Base-by-base conservation (phyloP, 2,888 invertebrate genomes). In the Morpho helenor region DNA sequence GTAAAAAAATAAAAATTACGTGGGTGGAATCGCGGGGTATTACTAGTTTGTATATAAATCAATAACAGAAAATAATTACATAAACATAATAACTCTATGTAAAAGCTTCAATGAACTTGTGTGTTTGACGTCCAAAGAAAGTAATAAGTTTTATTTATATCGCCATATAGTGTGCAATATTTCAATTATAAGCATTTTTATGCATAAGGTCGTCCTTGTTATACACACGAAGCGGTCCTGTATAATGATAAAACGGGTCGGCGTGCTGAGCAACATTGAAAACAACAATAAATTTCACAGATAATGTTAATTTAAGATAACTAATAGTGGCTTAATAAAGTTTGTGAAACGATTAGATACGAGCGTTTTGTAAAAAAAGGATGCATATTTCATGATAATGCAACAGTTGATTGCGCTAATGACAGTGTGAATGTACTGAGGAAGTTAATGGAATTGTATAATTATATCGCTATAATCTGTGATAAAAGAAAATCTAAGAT, bases 281-380 rank as follows among this genome's bases (percentile, higher is more conserved):
- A 68, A 58, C 59, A 61, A 41, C 61, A 69, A 75, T 73, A 72
- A 72, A 74, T 65, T 71, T 62, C 65, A 60, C 61, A 60, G 70
- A 71, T 66, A 68, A 69, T 68, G 63, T 57, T 54, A 64, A 56
- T 67, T 68, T 59, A 63, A 64, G 53, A 56, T 65, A 67, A 60
- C 66, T 69, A 65, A 68, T 68, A 69, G 72, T 65, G 73, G 69
- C 68, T 72, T 69, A 68, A 69, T 64, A 68, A 73, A 73, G 72
- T 71, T 66, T 62, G 60, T 61, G 64, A 56, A 56, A 49, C 45
- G 49, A 52, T 41, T 43, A 59, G 60, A 57, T 59, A 60, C 61
- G 58, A 47, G 45, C 45, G 52, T 49, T 41, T 58, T 44, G 49
- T 31, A 42, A 48, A 52, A 52, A 53, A 58, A 49, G 53, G 60